Evolutionary conservation across 2,888 invertebrate species (phyloP), one percentile per base, ranked within the genome.

Genomic region (Mesoligia furuncula): DNA sequence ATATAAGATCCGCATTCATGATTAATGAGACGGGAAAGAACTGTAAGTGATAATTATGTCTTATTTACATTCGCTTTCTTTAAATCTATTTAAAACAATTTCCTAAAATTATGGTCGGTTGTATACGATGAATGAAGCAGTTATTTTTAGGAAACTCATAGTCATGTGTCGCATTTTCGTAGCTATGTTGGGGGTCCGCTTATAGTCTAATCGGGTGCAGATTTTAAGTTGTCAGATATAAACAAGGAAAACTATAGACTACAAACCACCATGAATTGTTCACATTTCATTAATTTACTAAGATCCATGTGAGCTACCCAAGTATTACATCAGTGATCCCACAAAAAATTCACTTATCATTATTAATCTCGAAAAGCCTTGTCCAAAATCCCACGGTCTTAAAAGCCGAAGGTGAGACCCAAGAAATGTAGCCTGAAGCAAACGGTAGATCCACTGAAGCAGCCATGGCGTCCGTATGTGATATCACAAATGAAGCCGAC

Each of bases 381-480:
- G 87, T 90, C 89, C 82, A 93, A 93, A 93, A 93, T 96, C 96
- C 95, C 96, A 96, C 96, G 96, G 93, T 95, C 93, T 90, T 93
- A 95, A 94, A 93, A 95, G 94, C 92, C 92, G 90, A 93, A 95
- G 94, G 94, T 94, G 95, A 95, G 93, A 95, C 90, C 92, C 92
- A 89, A 93, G 91, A 88, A 80, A 92, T 90, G 90, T 96, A 95
- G 96, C 96, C 96, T 92, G 93, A 91, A 96, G 96, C 96, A 95
- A 96, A 96, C 96, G 90, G 96, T 95, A 96, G 95, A 96, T 92
- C 94, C 93, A 92, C 95, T 95, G 95, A 94, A 95, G 96, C 96
- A 96, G 96, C 95, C 82, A 91, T 86, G 87, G 91, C 91, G 91
- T 90, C 93, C 83, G 93, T 91, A 89, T 90, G 86, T 92, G 93